These are phyloP conservation scores for Callaeas wilsoni DNA, from an alignment of 2,113 vertebrate species.

Conservation along the genomic window DNA sequence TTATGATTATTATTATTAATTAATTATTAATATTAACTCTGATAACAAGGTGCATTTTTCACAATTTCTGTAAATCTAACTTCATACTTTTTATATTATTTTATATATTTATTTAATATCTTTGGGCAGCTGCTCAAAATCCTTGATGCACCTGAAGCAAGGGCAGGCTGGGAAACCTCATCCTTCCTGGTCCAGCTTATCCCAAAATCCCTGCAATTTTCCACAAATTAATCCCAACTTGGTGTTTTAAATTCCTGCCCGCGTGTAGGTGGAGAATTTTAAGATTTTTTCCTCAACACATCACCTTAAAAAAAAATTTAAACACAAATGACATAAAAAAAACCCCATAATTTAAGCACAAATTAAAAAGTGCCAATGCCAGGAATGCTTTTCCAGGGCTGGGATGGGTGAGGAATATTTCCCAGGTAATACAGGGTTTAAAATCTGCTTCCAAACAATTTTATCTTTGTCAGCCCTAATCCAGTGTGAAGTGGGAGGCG, in stretches of 20 bases:
- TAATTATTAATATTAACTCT: background rate
- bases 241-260: background rate
- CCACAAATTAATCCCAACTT: background rate
- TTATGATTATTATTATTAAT: background rate
- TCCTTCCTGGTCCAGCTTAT: background rate
- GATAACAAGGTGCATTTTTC: background rate
- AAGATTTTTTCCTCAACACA: background rate
- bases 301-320: background rate
- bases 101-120: background rate
- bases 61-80: background rate
- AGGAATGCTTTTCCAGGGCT: background rate
- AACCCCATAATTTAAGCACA: background rate
- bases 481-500: no score
- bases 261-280: background rate
- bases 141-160: no score
- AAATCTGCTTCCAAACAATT: background rate
- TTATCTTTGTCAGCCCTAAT: background rate
- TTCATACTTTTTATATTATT: no score
- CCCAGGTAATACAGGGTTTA: fast-evolving
- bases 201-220: background rate
- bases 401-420: background rate
- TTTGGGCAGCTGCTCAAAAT: background rate
- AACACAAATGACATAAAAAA: background rate
- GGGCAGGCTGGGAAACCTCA: background rate
- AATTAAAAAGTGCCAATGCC: fast-evolving